Percentiles rank a stretch among this genome's conserved stretches.
phyloP scores from a whole-genome alignment of 1,140 invertebrate species.

The Drosophila burlai region DNA sequence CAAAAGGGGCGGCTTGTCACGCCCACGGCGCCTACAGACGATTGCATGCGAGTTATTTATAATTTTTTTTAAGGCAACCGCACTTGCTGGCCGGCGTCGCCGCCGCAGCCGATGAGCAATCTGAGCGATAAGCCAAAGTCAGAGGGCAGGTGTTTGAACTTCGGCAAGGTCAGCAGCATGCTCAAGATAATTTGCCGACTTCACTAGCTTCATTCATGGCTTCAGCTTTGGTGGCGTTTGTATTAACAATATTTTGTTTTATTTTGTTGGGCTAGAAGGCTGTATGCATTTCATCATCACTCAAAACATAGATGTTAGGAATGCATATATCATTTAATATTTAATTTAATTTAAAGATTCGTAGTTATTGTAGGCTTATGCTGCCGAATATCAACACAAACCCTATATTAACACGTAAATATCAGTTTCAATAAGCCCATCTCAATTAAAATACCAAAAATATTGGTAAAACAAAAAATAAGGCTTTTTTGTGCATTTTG shows the following conservation, averaged over 20 bases:
- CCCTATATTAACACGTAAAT: too few relatives aligned
- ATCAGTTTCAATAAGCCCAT: too few relatives aligned
- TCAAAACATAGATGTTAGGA: neutral
- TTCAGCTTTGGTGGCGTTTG: neutral
- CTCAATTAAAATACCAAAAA: too few relatives aligned
- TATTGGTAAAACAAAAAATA: too few relatives aligned
- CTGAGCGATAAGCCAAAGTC: constrained; percentile 66
- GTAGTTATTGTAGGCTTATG: neutral
- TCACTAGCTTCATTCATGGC: constrained; percentile 16
- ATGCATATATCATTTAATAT: neutral
- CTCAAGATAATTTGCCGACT: constrained; percentile 50
- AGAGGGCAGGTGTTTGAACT: constrained; percentile 79
- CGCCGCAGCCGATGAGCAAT: constrained; percentile 29
- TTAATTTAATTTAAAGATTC: neutral
- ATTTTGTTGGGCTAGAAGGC: neutral
- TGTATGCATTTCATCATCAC: constrained; percentile 21
- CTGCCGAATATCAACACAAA: neutral
- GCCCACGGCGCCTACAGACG: constrained; percentile 52
- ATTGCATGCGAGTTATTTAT: constrained; percentile 60
- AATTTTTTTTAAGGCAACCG: constrained; percentile 14
- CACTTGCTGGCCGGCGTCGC: constrained; percentile 6
- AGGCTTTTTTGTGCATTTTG: neutral
- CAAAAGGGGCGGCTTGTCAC: constrained; percentile 47
- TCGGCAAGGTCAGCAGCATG: constrained; percentile 62
- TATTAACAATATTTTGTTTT: neutral